Base-by-base conservation (phyloP, 2,888 invertebrate genomes). In the Scaeva pyrastri region DNA sequence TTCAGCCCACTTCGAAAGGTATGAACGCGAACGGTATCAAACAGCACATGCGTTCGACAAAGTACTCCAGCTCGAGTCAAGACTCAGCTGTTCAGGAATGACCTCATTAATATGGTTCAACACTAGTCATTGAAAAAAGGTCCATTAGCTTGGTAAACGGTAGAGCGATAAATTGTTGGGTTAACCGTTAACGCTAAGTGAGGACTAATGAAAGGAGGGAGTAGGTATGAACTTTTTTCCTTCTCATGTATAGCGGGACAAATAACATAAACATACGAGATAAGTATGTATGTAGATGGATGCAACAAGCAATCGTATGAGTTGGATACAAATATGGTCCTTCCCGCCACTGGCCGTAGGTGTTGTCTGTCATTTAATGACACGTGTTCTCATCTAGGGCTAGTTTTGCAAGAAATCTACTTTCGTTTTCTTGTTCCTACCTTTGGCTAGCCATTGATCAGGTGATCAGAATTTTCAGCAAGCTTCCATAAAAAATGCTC, bases 391-490 rank as follows among this genome's bases (percentile, higher is more conserved):
- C 64, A 11, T n/a, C 31, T 31, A 75, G 39, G 80, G 74, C 71
- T 76, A 75, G 72, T 62, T 72, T 41, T 55, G 68, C 43, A 75
- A 62, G 36, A 77, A 89, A 89, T 90, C 90, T 90, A 92, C 92
- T 92, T 92, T 92, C 92, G 90, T 91, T 92, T 92, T 92, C 92
- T 92, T 92, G 91, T 92, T 92, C 92, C 91, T 91, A 92, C 92
- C 90, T 90, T 90, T 90, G 90, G 92, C 92, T 92, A 92, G 92
- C 92, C 92, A 90, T 90, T 91, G 90, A 91, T 89, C 89, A 92
- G 92, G 92, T 89, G 89, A 88, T 75, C 91, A 92, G 89, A 89
- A 89, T 71, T 23, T 19, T 21, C 26, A 87, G 78, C 58, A 77
- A 39, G 74, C 48, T n/a, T n/a, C n/a, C n/a, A n/a, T n/a, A n/a